Base-by-base conservation (phyloP, 1,140 invertebrate species). In the Bombus cullumanus region DNA sequence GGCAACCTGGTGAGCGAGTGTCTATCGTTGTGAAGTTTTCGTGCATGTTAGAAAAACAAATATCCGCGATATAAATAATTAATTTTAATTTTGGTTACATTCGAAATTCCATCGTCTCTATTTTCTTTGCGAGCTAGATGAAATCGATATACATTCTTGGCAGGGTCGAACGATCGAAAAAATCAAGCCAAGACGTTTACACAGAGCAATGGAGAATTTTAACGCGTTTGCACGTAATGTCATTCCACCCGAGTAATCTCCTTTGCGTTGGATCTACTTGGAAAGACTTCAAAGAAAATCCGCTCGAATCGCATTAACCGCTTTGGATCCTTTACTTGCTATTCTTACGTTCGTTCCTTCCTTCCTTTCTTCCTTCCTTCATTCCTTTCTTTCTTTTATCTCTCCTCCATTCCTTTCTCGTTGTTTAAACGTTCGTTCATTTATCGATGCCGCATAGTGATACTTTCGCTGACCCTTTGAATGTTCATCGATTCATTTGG, bases 231-330 rank as follows among this genome's bases (percentile, higher is more conserved):
- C 53, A 31, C 53, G 34, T 57, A 68, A 34, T 64, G 62, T 53
- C 41, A 31, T 77, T 76, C 73, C 62, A 77, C 1, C 59, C 62
- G 59, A 25, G 47, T 78, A 83, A 83, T 83, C 82, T 69, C 25
- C n/a, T 77, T 83, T 53, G 9, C 72, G 39, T 74, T 74, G 39
- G 57, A 74, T 74, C 71, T 59, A 57, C n/a, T 43, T 34, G 47
- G 59, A 43, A 47, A 82, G 62, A 77, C 64, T 78, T 66, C 22
- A 81, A 72, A 72, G 81, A 57, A 77, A 77, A 83, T 83, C 82
- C 37, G 64, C 0, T 34, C 47, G 82, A 77, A 83, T 82, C 80
- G 71, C 39, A 64, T 74, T 74, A 82, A 74, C 43, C 62, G 43
- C 73, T 69, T 78, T 83, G 28, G 18, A 57, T 64, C 47, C 22